A percentile compares a stretch with the other conserved stretches of the same genome.
Evolutionary conservation across 2,113 vertebrate genomes (phyloP).

Genomic region (Grus americana): DNA sequence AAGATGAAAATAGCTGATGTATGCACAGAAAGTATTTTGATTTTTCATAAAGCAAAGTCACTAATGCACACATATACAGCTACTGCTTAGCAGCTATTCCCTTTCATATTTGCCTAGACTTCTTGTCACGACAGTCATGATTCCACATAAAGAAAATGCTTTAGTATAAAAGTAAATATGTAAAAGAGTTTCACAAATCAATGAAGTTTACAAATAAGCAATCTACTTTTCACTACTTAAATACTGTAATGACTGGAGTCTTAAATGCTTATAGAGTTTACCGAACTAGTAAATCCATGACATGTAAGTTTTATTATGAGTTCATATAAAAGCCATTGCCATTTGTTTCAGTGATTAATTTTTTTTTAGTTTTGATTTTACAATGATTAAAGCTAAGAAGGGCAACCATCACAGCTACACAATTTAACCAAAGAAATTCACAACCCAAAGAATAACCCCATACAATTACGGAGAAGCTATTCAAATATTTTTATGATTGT

Average conservation of each 20-base stretch:
- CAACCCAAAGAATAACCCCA: neutral
- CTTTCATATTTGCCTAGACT: neutral
- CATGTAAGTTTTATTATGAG: neutral
- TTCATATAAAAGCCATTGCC: neutral
- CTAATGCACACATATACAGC: neutral
- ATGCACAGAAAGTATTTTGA: neutral
- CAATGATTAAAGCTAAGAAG: neutral
- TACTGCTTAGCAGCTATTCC: neutral
- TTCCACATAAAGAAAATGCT: neutral
- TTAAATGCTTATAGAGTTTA: neutral
- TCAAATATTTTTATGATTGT: neutral
- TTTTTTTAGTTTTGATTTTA: neutral
- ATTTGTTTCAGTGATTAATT: neutral
- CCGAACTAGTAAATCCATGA: neutral
- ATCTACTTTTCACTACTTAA: neutral
- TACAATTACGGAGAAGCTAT: neutral
- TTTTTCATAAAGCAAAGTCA: neutral
- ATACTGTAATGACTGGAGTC: neutral
- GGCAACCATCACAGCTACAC: neutral
- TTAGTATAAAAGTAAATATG: neutral
- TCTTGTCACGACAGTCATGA: neutral
- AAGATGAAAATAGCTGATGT: neutral
- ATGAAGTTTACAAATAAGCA: neutral
- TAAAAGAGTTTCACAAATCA: neutral
- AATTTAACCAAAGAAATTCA: neutral